Evolutionary conservation across 1,140 invertebrate genomes (phyloP).

Genomic region (Drosophila leontia): DNA sequence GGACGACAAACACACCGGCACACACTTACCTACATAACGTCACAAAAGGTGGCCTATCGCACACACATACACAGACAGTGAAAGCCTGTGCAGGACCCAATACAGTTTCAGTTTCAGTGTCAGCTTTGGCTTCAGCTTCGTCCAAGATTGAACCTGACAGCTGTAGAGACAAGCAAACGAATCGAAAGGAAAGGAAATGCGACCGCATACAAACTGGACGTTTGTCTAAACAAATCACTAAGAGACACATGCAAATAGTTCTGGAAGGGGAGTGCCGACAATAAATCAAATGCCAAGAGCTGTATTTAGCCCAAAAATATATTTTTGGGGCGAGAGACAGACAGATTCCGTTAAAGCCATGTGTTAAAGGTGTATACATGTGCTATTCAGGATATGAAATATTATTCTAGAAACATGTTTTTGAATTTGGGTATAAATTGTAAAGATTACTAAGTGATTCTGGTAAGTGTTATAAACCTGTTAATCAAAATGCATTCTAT

Average conservation of each 20-base stretch:
- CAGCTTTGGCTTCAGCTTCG: slow-evolving; percentile 7
- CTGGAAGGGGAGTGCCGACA: slow-evolving; percentile 17
- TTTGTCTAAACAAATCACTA: slow-evolving; percentile 78
- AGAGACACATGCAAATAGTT: slow-evolving; percentile 52
- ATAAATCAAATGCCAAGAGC: slow-evolving; percentile 76
- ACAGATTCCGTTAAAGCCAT: slow-evolving; percentile 32
- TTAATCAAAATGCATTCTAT: background rate
- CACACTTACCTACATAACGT: slow-evolving; percentile 14
- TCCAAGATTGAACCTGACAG: slow-evolving; percentile 71
- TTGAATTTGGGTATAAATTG: background rate
- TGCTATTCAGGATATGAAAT: background rate
- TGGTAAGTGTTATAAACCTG: background rate
- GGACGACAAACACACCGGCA: slow-evolving; percentile 60
- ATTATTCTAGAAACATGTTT: background rate
- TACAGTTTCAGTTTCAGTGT: slow-evolving; percentile 13
- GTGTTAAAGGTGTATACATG: background rate
- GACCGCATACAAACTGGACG: slow-evolving; percentile 39
- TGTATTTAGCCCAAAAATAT: slow-evolving; percentile 74
- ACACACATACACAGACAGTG: slow-evolving; percentile 37
- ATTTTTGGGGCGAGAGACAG: slow-evolving; percentile 42
- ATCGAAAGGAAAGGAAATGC: slow-evolving; percentile 35
- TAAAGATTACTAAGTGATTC: background rate
- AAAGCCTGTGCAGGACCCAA: slow-evolving; percentile 30
- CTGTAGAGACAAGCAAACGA: slow-evolving; percentile 61
- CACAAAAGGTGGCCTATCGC: slow-evolving; percentile 19